Conservation (phyloP, 2,797 vertebrate species). For the Neosilurus mollespiculum region DNA sequence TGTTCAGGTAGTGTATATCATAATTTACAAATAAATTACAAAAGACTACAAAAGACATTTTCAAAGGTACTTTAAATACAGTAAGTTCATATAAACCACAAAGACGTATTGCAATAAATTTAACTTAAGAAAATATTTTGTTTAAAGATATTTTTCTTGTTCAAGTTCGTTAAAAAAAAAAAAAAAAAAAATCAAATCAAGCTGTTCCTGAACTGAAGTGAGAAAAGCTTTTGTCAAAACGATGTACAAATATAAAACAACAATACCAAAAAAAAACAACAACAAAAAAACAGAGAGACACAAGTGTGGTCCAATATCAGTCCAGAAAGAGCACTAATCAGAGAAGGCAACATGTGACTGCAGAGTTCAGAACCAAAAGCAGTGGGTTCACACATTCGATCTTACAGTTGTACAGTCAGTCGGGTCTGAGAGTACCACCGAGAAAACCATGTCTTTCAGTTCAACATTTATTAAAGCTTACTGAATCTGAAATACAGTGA, state of each 20-base stretch:
- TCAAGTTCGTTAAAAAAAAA: conserved; percentile 39
- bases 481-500: background rate
- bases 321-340: conserved; percentile 3
- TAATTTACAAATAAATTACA: conserved; percentile 74
- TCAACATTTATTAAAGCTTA: background rate
- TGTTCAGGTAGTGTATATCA: conserved; percentile 58
- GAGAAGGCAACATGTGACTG: conserved; percentile 19
- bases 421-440: background rate
- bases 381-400: background rate
- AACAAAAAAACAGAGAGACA: conserved; percentile 52
- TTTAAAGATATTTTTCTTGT: conserved; percentile 14
- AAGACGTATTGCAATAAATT: conserved; percentile 25
- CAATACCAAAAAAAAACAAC: no score
- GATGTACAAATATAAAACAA: conserved; percentile 47
- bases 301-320: background rate
- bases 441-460: background rate
- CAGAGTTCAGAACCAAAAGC: background rate
- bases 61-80: conserved; percentile 54
- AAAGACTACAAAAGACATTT: conserved; percentile 55
- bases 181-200: conserved; percentile 51
- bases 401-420: background rate
- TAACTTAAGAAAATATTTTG: conserved; percentile 51
- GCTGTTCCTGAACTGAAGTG: conserved; percentile 54
- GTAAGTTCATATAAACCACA: conserved; percentile 31
- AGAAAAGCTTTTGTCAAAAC: conserved; percentile 65